Base-by-base conservation (phyloP, 2,888 invertebrate species). In the Drosophila histrio region DNA sequence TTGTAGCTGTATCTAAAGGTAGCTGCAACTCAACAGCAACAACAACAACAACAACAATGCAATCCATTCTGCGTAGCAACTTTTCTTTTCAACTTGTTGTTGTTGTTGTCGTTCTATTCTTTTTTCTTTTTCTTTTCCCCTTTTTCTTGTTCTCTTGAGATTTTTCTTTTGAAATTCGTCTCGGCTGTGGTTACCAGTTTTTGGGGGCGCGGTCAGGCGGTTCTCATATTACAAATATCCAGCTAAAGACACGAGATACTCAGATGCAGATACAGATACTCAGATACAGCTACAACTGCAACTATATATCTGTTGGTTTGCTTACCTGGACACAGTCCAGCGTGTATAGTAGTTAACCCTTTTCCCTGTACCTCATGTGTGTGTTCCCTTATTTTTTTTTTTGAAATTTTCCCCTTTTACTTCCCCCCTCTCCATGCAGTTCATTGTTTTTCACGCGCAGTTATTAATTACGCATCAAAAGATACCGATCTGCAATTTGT, bases 381-480 rank as follows among this genome's bases (percentile, higher is more conserved):
- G 46, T 9, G 24, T 52, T 30, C 15, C 21, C n/a, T 28, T n/a
- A 1, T 17, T 17, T 38, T 26, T 7, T 7, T 8, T 24, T 13
- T 13, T 15, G 5, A n/a, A n/a, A n/a, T n/a, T 24, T 58, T 24
- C 38, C 22, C 56, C 44, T 24, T 28, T 50, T 36, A 17, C 19
- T 28, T 56, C 46, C 30, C 39, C 9, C 28, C 6, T 3, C 46
- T 17, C 43, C 21, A 17, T 15, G 9, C 36, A 30, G 4, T 38
- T 13, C 28, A 50, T 60, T 57, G 54, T 59, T 61, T 70, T 67
- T 76, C 57, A 74, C 78, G 64, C 74, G 52, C 57, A 49, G 62
- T 86, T 82, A 88, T 88, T 86, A 82, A 82, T 88, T 79, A 88
- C 65, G 79, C 65, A 82, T 88, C 88, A 82, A 88, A 82, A 71